Base-by-base conservation (phyloP, 2,888 invertebrate genomes). In the Diabrotica balteata region DNA sequence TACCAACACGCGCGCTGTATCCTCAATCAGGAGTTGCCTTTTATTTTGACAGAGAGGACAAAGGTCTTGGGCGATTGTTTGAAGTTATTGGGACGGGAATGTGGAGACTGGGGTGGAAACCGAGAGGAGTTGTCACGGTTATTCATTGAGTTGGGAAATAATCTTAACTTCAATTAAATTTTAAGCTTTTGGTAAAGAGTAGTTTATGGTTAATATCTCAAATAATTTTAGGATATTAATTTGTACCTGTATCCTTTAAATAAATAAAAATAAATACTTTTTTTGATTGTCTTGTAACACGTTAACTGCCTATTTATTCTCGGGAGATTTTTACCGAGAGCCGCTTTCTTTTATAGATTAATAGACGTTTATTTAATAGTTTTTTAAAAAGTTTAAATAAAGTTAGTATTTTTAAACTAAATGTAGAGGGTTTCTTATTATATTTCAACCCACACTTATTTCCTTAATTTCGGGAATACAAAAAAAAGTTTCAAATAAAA, bases 1-100 rank as follows among this genome's bases (percentile, higher is more conserved):
- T 83, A 78, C 70, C 80, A 80, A 65, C 80, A 80, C 64, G 79
- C 80, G 65, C 75, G 80, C 44, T 76, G 77, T 64, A 72, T 79
- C 54, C 63, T 82, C 43, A 77, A 80, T 59, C 74, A 77, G 55
- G 77, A 79, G 59, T 70, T 82, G 63, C 80, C 80, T 2, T 71
- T 69, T 22, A 71, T 76, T 52, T 76, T 81, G 49, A 70, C 72
- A 8, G 74, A 78, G 62, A 73, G 74, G 61, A 72, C 67, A 22
- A 74, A 72, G 69, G 67, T 77, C 58, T 67, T 76, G 47, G 66
- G 63, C 43, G 75, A 78, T 58, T 73, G 74, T 71, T 68, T 76
- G 69, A 70, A 59, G 60, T 70, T 72, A 61, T 63, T 77, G 46
- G 76, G 73, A 53, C 47, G 67, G 8, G 75, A 76, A 59, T 69